Percentiles rank a stretch among this genome's conserved stretches.
Evolutionary conservation across 1,140 invertebrate genomes (phyloP).

Genomic region (Lutraria rhynchaena): DNA sequence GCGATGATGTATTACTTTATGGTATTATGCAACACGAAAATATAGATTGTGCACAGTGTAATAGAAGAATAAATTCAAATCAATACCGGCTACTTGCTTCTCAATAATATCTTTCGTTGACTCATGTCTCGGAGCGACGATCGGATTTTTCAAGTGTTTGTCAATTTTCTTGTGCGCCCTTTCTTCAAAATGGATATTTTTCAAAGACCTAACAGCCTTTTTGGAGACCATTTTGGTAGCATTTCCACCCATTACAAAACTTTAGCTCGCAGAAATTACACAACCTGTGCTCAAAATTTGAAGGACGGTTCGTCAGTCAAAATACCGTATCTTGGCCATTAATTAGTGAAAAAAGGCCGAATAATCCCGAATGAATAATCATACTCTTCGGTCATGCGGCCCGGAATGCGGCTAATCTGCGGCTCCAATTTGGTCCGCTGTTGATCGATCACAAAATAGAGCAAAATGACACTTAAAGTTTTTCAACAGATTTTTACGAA

Average conservation of each 20-base stretch:
- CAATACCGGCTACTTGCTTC: conserved; percentile 18
- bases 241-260: conserved; percentile 12
- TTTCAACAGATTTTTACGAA: too few species aligned
- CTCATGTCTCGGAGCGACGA: conserved; percentile 16
- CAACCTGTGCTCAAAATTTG: neutral
- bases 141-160: conserved; percentile 42
- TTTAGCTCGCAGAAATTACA: neutral
- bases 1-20: too few species aligned
- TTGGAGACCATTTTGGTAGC: neutral
- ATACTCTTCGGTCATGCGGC: too few species aligned
- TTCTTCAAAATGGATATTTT: conserved; percentile 40
- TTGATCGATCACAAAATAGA: too few species aligned
- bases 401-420: too few species aligned
- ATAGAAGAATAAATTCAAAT: too few species aligned
- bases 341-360: neutral
- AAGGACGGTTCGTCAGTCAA: neutral
- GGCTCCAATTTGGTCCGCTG: too few species aligned
- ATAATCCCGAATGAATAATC: neutral
- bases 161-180: conserved; percentile 38
- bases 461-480: too few species aligned
- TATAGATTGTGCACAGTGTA: too few species aligned
- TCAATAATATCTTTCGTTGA: neutral
- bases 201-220: conserved; percentile 29
- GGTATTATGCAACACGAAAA: too few species aligned
- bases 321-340: neutral